Evolutionary conservation across 2,888 invertebrate species (phyloP).

Genomic region (Agriopis leucophaearia): DNA sequence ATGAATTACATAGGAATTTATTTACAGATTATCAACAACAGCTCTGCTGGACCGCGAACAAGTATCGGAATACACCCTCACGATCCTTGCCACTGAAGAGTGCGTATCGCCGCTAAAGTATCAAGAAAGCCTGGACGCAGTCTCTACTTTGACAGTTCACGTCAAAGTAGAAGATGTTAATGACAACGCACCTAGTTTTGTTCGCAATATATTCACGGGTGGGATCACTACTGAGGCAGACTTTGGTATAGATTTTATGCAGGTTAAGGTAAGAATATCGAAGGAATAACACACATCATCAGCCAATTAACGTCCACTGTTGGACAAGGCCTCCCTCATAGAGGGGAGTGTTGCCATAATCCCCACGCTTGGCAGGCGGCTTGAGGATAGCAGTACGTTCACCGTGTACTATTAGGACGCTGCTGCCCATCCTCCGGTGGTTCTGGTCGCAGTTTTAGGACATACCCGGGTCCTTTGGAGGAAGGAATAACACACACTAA

Average conservation of each 20-base stretch:
- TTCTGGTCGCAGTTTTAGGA: no score
- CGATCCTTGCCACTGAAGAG: constrained; percentile 94
- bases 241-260: constrained; percentile 95
- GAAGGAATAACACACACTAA: no score
- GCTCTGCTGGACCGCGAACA: constrained; percentile 92
- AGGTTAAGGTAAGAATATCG: constrained; percentile 88
- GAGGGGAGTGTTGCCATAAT: no score
- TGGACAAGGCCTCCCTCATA: no score
- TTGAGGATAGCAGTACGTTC: no score
- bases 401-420: no score
- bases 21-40: constrained; percentile 63
- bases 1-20: no score
- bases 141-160: constrained; percentile 90
- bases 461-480: no score
- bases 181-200: constrained; percentile 95
- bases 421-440: no score
- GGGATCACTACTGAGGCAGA: constrained; percentile 97
- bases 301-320: no score
- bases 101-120: constrained; percentile 88
- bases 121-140: constrained; percentile 87
- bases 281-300: no score
- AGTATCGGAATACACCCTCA: constrained; percentile 88
- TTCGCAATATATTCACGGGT: constrained; percentile 94
- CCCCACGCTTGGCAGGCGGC: no score
- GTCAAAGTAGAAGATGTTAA: constrained; percentile 94